Conservation (phyloP, 2,113 vertebrate genomes). For the Tamias sibiricus region DNA sequence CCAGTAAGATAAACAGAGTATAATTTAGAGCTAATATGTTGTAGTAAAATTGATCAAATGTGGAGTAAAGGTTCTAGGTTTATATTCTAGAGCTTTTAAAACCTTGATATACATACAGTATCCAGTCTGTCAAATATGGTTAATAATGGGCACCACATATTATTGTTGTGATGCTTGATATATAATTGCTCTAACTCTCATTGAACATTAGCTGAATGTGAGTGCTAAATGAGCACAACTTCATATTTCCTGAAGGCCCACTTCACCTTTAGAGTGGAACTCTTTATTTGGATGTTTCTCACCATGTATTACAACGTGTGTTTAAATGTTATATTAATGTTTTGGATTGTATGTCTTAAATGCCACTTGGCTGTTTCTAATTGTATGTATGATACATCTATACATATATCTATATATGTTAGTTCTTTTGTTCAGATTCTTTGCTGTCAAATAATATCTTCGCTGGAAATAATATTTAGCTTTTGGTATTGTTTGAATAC, state of each 20-base stretch:
- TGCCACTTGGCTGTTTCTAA: not conserved
- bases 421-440: not conserved
- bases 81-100: not conserved
- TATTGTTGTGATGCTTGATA: not conserved
- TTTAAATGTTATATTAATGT: not conserved
- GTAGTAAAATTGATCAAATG: not conserved
- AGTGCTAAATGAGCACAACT: not conserved
- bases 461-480: not conserved
- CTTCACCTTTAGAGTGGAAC: not conserved
- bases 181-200: not conserved
- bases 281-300: not conserved
- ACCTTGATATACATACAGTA: not conserved
- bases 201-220: not conserved
- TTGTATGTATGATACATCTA: not conserved
- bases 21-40: not conserved
- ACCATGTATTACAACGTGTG: not conserved
- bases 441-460: not conserved
- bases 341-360: not conserved
- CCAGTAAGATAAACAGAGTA: not conserved
- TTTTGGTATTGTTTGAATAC: not conserved
- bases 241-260: not conserved
- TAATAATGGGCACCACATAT: not conserved
- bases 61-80: not conserved
- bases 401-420: not conserved
- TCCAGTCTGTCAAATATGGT: not conserved